Conservation (phyloP, 2,888 invertebrate genomes). For the Pammene aurita region DNA sequence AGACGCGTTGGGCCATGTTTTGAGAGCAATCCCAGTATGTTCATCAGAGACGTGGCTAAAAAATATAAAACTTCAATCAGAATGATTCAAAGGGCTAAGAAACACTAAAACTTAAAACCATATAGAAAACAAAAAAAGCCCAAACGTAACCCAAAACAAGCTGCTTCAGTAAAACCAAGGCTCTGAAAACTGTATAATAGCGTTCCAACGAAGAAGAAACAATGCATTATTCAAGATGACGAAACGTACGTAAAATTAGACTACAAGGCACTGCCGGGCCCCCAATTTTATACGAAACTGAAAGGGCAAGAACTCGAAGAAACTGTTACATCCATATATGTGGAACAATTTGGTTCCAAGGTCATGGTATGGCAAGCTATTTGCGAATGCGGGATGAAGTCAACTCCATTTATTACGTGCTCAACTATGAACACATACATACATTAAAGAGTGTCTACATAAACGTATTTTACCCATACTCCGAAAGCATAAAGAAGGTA, state of each 20-base stretch:
- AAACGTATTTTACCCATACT: conserved; percentile 6
- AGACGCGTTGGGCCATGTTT: background rate
- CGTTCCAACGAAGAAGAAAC: conserved; percentile 10
- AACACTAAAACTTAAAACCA: conserved; percentile 6
- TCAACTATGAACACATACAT: conserved; percentile 8
- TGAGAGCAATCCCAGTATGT: background rate
- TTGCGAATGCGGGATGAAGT: conserved; percentile 8
- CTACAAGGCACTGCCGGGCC: conserved; percentile 3
- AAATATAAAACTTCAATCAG: background rate
- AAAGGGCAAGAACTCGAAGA: background rate
- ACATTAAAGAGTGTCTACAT: conserved; percentile 1
- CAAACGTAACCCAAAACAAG: too few relatives aligned
- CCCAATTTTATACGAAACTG: too few relatives aligned
- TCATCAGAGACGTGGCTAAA: background rate
- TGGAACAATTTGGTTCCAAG: conserved; percentile 2
- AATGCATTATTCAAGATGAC: conserved; percentile 8
- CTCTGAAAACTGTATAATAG: too few relatives aligned
- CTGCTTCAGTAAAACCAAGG: too few relatives aligned
- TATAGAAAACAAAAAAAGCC: too few relatives aligned
- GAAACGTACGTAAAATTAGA: conserved; percentile 13
- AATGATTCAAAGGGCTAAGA: conserved; percentile 6
- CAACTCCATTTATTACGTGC: too few relatives aligned
- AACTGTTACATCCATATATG: conserved; percentile 7
- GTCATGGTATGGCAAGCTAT: conserved; percentile 18
- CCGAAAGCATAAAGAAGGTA: background rate